Base-by-base conservation (phyloP, 2,797 vertebrate genomes). In the Harpagifer antarcticus region DNA sequence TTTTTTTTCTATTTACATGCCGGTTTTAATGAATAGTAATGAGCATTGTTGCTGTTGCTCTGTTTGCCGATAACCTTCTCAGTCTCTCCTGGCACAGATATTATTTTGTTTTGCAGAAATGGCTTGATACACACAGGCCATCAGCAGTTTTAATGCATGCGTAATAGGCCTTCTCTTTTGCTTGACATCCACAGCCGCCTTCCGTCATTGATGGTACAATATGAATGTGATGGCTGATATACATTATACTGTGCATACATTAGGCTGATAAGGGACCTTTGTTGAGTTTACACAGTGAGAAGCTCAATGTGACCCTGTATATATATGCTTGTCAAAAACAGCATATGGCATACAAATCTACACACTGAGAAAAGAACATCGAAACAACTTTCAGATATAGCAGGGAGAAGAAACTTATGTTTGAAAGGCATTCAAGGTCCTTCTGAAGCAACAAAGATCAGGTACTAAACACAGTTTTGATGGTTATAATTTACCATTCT, bases 11-110 rank as follows among this genome's bases (percentile, higher is more conserved):
- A 73, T 91, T 90, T 84, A 87, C 78, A 85, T 78, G 82, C 85
- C 72, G 56, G 74, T 88, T 88, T 83, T 88, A 84, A 92, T 87
- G 86, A 93, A 91, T 93, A 92, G 82, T 88, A 90, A 94, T 90
- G 81, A 90, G 87, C 48, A 3, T 56, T 49, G 61, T 60, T 87
- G 76, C 85, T 72, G 76, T 71, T 37, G 56, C 64, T 56, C 45
- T 72, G 81, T 85, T 76, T 78, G 79, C 79, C 53, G 68, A 73
- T 75, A 88, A 89, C 86, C 84, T 90, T 86, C 79, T 78, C 62
- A 37, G 47, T 73, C 85, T 89, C 68, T 74, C 60, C 71, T 61
- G 74, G 74, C 65, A 55, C 55, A 20, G 48, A 45, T 80, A 70
- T 70, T 81, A 78, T 83, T 84, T 68, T 57, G 78, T 79, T 62